Conservation (phyloP, 2,113 vertebrate species). For the Rhabdomys dilectus region DNA sequence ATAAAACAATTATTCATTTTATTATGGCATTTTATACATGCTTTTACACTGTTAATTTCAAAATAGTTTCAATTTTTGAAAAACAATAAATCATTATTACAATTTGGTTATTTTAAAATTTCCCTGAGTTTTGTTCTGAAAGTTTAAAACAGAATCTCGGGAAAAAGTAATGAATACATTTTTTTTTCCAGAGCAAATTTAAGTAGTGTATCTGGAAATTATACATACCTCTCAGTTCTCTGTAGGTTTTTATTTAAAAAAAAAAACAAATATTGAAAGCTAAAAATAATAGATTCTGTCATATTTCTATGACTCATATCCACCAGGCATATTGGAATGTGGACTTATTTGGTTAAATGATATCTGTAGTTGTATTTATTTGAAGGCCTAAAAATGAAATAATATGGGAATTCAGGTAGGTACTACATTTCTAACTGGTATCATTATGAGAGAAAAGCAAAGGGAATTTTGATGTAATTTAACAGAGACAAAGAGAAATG, state of each 20-base stretch:
- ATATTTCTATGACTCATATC: background rate
- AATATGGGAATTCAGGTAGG: background rate
- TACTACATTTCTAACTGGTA: background rate
- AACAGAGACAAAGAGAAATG: background rate
- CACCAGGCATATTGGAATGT: background rate
- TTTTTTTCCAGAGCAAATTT: background rate
- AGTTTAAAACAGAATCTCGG: background rate
- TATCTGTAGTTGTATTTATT: background rate
- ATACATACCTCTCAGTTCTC: background rate
- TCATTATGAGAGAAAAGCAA: background rate
- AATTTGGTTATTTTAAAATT: conserved; percentile 5
- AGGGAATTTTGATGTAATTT: background rate
- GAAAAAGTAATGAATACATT: background rate
- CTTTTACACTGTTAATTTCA: background rate
- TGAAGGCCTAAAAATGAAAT: background rate
- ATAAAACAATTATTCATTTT: background rate
- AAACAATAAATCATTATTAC: background rate
- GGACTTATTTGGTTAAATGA: background rate
- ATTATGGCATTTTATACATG: background rate
- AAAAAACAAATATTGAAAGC: background rate
- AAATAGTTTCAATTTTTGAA: background rate
- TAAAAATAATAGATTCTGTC: background rate
- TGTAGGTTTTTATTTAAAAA: background rate
- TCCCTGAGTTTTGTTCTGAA: background rate
- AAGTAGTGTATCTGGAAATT: background rate